A percentile compares a stretch with the other conserved stretches of the same genome.
phyloP scores from a whole-genome alignment of 1,140 invertebrate species.

The Halictus rubicundus region DNA sequence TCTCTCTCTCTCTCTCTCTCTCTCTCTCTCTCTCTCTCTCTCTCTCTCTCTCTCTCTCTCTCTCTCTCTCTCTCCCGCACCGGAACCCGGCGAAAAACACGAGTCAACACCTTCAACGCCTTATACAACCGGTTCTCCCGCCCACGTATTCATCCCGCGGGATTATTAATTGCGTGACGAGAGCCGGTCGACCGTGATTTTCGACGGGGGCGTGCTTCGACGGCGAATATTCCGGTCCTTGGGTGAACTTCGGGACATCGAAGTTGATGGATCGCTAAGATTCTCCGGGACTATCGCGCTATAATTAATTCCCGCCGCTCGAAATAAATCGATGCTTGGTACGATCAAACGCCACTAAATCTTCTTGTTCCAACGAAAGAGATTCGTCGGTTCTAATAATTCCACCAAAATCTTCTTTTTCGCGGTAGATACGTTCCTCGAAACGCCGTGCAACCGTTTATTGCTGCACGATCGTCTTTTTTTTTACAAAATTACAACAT shows the following conservation, averaged over 20 bases:
- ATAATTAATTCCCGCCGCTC: not conserved
- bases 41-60: not conserved
- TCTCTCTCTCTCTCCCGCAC: not conserved
- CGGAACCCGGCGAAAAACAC: not conserved
- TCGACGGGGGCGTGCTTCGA: not conserved
- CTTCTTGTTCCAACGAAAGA: too few species aligned
- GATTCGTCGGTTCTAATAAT: too few species aligned
- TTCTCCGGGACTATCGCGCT: not conserved
- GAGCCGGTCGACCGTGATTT: conserved; percentile 1
- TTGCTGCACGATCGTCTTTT: too few species aligned
- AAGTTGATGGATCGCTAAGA: not conserved
- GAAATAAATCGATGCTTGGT: not conserved
- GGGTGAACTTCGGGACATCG: not conserved
- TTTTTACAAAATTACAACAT: too few species aligned
- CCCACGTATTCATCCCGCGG: not conserved
- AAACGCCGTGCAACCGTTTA: too few species aligned
- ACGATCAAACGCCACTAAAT: too few species aligned
- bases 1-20: not conserved
- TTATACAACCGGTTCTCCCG: not conserved
- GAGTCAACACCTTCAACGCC: not conserved
- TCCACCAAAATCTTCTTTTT: too few species aligned
- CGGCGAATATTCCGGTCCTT: not conserved
- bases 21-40: too few species aligned
- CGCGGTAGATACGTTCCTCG: too few species aligned
- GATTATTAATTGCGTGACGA: not conserved